Evolutionary conservation across 2,113 vertebrate species (phyloP), one percentile per base, ranked within the genome.

Genomic region (Lampris incognitus): DNA sequence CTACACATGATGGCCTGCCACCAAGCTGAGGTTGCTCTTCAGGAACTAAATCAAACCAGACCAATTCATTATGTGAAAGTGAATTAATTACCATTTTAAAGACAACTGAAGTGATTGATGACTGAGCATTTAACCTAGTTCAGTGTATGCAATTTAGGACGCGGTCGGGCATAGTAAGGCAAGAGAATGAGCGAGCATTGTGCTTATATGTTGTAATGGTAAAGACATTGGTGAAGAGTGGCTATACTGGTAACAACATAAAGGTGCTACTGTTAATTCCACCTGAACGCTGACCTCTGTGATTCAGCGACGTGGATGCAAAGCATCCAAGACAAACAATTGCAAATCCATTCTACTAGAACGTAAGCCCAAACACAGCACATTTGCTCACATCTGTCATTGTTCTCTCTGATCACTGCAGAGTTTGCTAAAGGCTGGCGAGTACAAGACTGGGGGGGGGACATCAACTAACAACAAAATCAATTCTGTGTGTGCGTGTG

Each of bases 21-120:
- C 66, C 59, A 51, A 70, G 37, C 9, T 73, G 57, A 83, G 48
- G 66, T 74, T 55, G 77, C 39, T 1, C 72, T 36, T 39, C 42
- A 64, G 50, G 68, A 69, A 50, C 39, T 75, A 79, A 85, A 87
- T 85, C 72, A 72, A 77, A 83, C 66, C 56, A 64, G 60, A n/a
- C 54, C 61, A 61, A 82, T 87, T 74, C 37, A 77, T 81, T 41
- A 70, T 48, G 72, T 73, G 51, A 80, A 66, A 63, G 71, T 40
- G 68, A 74, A 77, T 78, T 74, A 78, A 85, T 74, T 62, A 69
- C 38, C 76, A 38, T 74, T 70, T 65, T 57, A 61, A 67, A 82
- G 69, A 66, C 62, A 58, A 41, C 48, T 71, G 54, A 69, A 74
- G 76, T 67, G 9, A 78, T 69, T 42, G 9, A 70, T 69, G 40